Base-by-base conservation (phyloP, 2,113 vertebrate genomes). In the Nerophis ophidion region DNA sequence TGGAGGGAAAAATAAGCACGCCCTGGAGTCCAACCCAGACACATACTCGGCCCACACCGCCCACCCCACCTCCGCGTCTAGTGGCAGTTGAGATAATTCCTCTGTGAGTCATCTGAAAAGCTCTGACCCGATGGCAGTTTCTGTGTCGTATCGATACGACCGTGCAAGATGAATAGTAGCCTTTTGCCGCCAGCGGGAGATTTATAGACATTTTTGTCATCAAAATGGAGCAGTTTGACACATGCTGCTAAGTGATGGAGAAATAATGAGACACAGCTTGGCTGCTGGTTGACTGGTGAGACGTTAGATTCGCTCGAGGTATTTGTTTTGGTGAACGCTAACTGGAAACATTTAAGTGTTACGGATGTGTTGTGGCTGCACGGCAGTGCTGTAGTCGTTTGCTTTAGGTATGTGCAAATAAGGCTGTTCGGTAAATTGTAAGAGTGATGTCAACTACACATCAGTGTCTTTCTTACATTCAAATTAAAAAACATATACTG, bases 61-160 rank as follows among this genome's bases (percentile, higher is more conserved):
- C 35, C n/a, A 13, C 38, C 38, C 67, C 60, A 9, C 6, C 42
- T 50, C 38, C 15, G 45, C 6, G 35, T 60, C 56, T 65, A 53
- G 60, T 79, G 65, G 80, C 71, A 72, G 67, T 74, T 48, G 48
- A 68, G 78, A 74, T 72, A 68, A 79, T 74, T 76, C 77, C 64
- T 79, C 67, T 70, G 73, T 82, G 74, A 73, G 73, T 75, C 51
- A 45, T 81, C 57, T 74, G 63, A 77, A 71, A 73, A 69, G 63
- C 57, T 2, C 11, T 45, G 48, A 74, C 78, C 78, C 60, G 63
- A 48, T 60, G 74, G 75, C 17, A n/a, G 66, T 71, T 73, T 69
- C 66, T 61, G 45, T 68, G 65, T 65, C 57, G 77, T 70, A 77
- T 78, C 75, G 74, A 88, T 79, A 64, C 48, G 26, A 63, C 82